phyloP scores from a whole-genome alignment of 2,888 invertebrate genomes.

The Drosophila kanekoi region DNA sequence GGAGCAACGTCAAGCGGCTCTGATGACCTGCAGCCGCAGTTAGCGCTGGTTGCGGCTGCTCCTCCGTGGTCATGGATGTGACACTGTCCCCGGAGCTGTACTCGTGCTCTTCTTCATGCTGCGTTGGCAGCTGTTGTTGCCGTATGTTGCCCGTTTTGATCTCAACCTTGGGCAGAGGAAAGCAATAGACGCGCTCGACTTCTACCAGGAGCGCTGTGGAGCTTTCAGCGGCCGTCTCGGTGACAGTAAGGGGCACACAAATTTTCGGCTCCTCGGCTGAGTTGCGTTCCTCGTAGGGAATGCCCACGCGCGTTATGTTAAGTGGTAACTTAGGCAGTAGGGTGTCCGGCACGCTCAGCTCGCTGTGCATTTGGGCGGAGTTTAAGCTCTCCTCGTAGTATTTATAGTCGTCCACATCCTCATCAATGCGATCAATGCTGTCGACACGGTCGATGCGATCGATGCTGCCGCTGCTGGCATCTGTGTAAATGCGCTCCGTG shows the following conservation, averaged over 20 bases:
- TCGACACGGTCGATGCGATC: constrained; percentile 39
- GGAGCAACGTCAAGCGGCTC: constrained; percentile 13
- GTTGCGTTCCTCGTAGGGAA: constrained; percentile 75
- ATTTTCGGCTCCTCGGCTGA: constrained; percentile 77
- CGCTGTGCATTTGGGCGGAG: constrained; percentile 71
- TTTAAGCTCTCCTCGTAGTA: constrained; percentile 58
- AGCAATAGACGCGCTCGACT: constrained; percentile 79
- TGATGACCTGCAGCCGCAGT: constrained; percentile 19
- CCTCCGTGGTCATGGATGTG: constrained; percentile 30
- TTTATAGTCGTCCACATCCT: constrained; percentile 63
- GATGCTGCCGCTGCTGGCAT: constrained; percentile 37
- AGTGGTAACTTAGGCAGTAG: constrained; percentile 67
- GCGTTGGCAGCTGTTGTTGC: constrained; percentile 19
- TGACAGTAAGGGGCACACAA: constrained; percentile 78
- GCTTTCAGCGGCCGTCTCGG: constrained; percentile 68
- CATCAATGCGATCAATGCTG: constrained; percentile 58
- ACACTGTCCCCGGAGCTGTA: constrained; percentile 22
- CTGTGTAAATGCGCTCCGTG: constrained; percentile 40
- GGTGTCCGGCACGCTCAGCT: constrained; percentile 70
- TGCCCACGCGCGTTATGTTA: constrained; percentile 78
- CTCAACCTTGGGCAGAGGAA: constrained; percentile 77
- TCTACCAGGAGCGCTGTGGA: constrained; percentile 56
- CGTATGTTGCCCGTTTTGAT: constrained; percentile 50
- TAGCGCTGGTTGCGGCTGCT: constrained; percentile 16
- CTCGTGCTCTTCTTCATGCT: constrained; percentile 20